phyloP scores from a whole-genome alignment of 2,797 vertebrate species.

The Falco cherrug region DNA sequence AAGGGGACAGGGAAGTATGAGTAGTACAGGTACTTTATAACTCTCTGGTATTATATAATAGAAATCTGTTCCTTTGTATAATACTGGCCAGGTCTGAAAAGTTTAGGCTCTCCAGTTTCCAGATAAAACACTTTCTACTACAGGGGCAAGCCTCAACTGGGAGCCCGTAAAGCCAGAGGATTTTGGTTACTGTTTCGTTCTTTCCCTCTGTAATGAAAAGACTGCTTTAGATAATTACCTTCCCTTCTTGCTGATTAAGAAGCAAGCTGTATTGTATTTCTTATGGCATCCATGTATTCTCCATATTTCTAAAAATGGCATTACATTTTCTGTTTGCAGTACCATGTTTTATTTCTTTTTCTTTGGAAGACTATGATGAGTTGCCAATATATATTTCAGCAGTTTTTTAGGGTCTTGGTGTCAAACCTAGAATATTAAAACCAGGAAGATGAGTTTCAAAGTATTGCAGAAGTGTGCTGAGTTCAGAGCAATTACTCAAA shows the following conservation, averaged over 20 bases:
- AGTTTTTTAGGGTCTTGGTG: neutral
- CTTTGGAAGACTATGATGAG: neutral
- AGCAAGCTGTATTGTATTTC: neutral
- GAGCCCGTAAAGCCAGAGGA: neutral
- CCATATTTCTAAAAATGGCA: neutral
- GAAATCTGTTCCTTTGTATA: neutral
- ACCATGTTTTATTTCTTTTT: neutral
- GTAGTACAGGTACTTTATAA: neutral
- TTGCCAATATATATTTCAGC: neutral
- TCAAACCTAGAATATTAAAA: neutral
- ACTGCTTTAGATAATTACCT: neutral
- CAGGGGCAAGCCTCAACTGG: neutral
- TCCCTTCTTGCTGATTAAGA: neutral
- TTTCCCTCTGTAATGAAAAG: neutral
- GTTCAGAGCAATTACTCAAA: neutral
- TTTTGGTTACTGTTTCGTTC: neutral
- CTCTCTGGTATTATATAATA: neutral
- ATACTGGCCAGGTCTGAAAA: neutral
- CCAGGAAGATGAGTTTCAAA: neutral
- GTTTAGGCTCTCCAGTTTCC: neutral
- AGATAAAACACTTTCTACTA: neutral
- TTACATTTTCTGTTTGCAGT: neutral
- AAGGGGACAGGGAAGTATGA: neutral
- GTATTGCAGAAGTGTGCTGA: neutral
- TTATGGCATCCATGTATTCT: neutral